Base-by-base conservation (phyloP, 2,888 invertebrate genomes). In the Meganola albula region DNA sequence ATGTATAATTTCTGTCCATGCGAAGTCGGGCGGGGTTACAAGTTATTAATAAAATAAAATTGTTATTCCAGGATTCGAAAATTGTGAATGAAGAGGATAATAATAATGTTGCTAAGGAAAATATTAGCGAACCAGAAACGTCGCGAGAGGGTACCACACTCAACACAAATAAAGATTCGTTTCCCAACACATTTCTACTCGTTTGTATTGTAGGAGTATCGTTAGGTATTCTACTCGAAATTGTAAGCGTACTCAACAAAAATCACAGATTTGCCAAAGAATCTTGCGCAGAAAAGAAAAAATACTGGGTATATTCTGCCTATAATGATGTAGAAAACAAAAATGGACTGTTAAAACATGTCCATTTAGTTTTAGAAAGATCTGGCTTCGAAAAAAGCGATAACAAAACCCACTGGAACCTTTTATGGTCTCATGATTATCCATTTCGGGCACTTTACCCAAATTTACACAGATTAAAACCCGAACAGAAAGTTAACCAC, bases 401-500 rank as follows among this genome's bases (percentile, higher is more conserved):
- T 0, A 78, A 88, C 16, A 59, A 78, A 5, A 73, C 88, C 0
- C 85, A 91, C 1, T 98, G 98, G 97, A 91, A 93, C 64, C 83
- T 98, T 0, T 75, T 98, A 6, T 99, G 99, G 98, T 92, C 97
- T 0, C 96, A 98, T 69, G 95, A 96, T 57, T 98, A 95, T 68
- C 98, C 98, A 0, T 98, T 97, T 59, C 71, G 87, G 31, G 71
- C 66, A 0, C 64, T 93, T 6, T 85, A 86, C 31, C 62, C 79
- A 0, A 74, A 82, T 32, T 35, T 86, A n/a, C 87, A 83, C 36
- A 86, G 86, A 40, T 72, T 97, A 6, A 88, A 90, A 49, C 76
- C 89, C 0, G 85, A 93, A 64, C 96, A 97, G 67, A 91, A 87
- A 69, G 92, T 98, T 0, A 99, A 99, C 66, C 97, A 98, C 66